These are phyloP conservation scores for Spheniscus humboldti DNA, from an alignment of 2,797 vertebrate genomes.

Conservation along the genomic window DNA sequence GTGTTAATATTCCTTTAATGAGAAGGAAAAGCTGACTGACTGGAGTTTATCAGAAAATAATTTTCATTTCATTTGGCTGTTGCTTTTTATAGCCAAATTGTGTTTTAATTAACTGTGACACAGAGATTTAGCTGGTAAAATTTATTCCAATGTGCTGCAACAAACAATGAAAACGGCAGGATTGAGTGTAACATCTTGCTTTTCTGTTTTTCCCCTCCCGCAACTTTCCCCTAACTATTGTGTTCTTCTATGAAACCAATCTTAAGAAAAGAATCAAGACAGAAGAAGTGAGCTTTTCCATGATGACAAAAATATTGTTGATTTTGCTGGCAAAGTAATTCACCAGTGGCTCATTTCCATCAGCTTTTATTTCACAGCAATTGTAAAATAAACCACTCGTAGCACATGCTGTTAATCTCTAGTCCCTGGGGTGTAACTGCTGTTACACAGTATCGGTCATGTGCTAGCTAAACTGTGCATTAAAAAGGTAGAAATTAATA, in stretches of 20 bases:
- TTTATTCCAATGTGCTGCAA: slow-evolving; percentile 7
- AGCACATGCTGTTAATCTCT: slow-evolving; percentile 70
- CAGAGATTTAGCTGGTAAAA: slow-evolving; percentile 25
- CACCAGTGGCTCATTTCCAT: slow-evolving; percentile 72
- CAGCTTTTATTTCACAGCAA: slow-evolving; percentile 73
- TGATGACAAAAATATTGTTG: slow-evolving; percentile 66
- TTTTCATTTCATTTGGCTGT: slow-evolving; percentile 41
- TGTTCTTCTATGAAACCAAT: background rate
- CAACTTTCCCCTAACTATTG: background rate
- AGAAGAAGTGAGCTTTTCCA: slow-evolving; percentile 10
- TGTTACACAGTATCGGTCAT: slow-evolving; percentile 69
- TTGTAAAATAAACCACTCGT: slow-evolving; percentile 76
- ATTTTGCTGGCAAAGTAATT: slow-evolving; percentile 69
- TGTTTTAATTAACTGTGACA: slow-evolving; percentile 59
- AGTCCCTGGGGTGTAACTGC: slow-evolving; percentile 69
- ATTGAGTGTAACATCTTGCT: background rate
- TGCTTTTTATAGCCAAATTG: slow-evolving; percentile 4
- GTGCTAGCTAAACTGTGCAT: slow-evolving; percentile 65
- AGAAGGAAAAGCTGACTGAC: slow-evolving; percentile 26
- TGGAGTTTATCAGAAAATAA: slow-evolving; percentile 48
- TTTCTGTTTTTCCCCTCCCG: background rate
- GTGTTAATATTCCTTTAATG: slow-evolving; percentile 51
- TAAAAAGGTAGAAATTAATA: slow-evolving; percentile 75
- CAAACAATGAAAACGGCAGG: background rate
- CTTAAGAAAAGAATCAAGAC: background rate